Evolutionary conservation across 2,113 vertebrate genomes (phyloP).

Genomic region (Eidolon helvum): DNA sequence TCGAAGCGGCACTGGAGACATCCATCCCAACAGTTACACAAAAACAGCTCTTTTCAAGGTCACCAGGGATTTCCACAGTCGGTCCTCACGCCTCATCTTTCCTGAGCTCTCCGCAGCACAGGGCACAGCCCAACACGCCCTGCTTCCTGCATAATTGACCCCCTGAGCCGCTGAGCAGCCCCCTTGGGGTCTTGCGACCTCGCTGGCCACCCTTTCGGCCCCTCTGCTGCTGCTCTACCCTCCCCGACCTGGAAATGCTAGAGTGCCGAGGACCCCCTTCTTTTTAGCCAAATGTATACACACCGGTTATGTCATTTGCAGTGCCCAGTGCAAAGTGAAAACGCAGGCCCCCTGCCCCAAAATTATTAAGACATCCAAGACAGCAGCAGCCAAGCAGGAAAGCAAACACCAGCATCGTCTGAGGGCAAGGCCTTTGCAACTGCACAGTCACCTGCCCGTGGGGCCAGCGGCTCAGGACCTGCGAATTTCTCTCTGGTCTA

Average conservation of each 20-base stretch:
- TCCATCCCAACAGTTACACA: not conserved
- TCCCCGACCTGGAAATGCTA: not conserved
- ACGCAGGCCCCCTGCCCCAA: not conserved
- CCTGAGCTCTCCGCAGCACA: not conserved
- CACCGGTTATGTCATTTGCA: not conserved
- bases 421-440: rapidly evolving
- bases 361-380: not conserved
- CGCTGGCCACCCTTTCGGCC: not conserved
- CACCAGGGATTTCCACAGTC: not conserved
- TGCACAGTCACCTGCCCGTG: rapidly evolving
- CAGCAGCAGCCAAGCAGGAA: not conserved
- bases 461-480: not conserved
- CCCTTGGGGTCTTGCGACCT: not conserved
- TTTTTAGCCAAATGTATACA: not conserved
- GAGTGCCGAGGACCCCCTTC: not conserved
- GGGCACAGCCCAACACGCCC: no score
- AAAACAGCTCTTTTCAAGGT: not conserved
- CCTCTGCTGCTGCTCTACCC: not conserved
- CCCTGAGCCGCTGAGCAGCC: rapidly evolving
- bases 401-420: not conserved
- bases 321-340: not conserved
- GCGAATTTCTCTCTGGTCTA: not conserved
- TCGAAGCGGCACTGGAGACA: not conserved
- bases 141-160: not conserved
- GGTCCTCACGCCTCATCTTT: not conserved